Evolutionary conservation across 2,113 vertebrate genomes (phyloP).

Genomic region (Anguilla japonica): DNA sequence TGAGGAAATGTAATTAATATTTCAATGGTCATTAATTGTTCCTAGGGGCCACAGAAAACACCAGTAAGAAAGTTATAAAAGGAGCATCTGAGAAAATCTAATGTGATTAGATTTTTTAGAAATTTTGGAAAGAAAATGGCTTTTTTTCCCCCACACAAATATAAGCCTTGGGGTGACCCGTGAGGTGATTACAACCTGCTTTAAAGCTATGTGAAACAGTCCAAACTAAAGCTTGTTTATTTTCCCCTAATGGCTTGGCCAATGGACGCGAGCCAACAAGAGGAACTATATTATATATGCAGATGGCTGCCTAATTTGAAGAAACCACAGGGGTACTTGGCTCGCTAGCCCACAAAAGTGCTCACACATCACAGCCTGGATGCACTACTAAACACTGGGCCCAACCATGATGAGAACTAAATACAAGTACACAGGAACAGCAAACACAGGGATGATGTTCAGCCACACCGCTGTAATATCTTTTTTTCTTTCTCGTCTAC

Average conservation of each 20-base stretch:
- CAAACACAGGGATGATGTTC: neutral
- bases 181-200: slow-evolving; percentile 28
- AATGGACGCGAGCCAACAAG: slow-evolving; percentile 4
- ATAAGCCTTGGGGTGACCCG: neutral
- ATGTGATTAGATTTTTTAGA: slow-evolving; percentile 64
- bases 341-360: neutral
- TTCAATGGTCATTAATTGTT: slow-evolving; percentile 64
- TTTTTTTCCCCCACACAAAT: slow-evolving; percentile 20
- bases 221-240: neutral
- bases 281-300: slow-evolving; percentile 38
- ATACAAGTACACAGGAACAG: slow-evolving; percentile 6
- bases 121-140: slow-evolving; percentile 46
- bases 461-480: neutral
- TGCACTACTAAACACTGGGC: neutral
- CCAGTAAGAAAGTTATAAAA: slow-evolving; percentile 54
- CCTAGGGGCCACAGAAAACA: slow-evolving; percentile 45
- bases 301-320: neutral
- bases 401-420: neutral
- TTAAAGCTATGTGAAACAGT: neutral
- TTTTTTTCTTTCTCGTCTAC: neutral
- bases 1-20: slow-evolving; percentile 66
- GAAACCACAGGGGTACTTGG: neutral
- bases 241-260: slow-evolving; percentile 7
- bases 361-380: neutral
- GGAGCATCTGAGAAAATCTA: slow-evolving; percentile 55